phyloP scores from a whole-genome alignment of 2,113 vertebrate species.

The Channa argus region DNA sequence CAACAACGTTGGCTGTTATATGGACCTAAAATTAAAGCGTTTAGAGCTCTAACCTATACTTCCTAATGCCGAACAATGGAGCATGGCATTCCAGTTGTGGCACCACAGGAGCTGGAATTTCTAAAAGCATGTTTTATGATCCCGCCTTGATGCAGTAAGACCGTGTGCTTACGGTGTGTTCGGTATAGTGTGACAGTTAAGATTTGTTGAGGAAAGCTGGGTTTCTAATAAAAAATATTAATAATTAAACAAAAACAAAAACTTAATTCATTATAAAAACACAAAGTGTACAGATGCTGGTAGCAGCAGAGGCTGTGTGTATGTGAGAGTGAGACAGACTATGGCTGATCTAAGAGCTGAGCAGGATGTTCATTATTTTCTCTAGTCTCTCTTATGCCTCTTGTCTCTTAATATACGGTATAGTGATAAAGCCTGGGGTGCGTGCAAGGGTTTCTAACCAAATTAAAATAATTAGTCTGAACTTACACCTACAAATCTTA shows the following conservation, averaged over 20 bases:
- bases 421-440: not conserved
- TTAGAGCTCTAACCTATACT: not conserved
- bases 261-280: too few species aligned
- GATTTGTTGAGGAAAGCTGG: too few species aligned
- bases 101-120: not conserved
- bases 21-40: too few species aligned
- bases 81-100: not conserved
- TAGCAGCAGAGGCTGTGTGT: too few species aligned
- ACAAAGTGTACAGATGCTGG: too few species aligned
- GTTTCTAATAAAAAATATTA: too few species aligned
- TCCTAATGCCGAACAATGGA: not conserved
- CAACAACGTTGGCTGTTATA: too few species aligned
- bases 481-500: not conserved
- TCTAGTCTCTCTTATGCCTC: not conserved
- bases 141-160: not conserved
- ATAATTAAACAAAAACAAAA: too few species aligned
- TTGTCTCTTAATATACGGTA: not conserved
- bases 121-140: not conserved
- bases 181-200: too few species aligned
- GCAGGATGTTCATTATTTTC: not conserved
- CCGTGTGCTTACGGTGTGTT: not conserved
- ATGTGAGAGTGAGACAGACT: not conserved
- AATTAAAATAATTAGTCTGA: not conserved
- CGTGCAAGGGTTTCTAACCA: not conserved
- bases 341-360: not conserved